Conservation (phyloP, 2,113 vertebrate species). For the Myrmecobius fasciatus region DNA sequence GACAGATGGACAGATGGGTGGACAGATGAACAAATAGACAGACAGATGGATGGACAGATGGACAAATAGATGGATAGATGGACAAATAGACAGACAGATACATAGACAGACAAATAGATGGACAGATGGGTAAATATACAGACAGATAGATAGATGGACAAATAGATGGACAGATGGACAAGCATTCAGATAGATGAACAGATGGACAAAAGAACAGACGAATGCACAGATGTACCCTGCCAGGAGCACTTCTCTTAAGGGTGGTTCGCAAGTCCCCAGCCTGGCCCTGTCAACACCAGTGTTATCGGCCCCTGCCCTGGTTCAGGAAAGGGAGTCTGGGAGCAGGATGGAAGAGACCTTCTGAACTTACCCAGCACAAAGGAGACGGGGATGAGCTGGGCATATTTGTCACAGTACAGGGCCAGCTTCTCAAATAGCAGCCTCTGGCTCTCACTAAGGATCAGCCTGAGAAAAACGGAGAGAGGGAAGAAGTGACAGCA, state of each 20-base stretch:
- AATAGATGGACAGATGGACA: no score
- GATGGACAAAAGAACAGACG: no score
- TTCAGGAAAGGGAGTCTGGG: background rate
- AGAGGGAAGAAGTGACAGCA: background rate
- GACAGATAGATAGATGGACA: no score
- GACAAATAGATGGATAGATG: no score
- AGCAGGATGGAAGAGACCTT: background rate
- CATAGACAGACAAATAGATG: no score
- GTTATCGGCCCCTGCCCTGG: background rate
- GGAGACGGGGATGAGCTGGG: slow-evolving; percentile 95
- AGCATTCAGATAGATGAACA: no score
- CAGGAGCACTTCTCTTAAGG: background rate
- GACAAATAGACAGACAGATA: no score
- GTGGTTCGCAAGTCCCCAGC: background rate
- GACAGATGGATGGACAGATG: no score
- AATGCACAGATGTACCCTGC: no score
- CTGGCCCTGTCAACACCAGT: background rate
- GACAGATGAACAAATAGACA: no score
- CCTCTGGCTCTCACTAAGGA: slow-evolving; percentile 89
- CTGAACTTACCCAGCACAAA: slow-evolving; percentile 94
- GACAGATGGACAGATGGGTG: no score
- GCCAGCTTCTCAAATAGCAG: slow-evolving; percentile 94
- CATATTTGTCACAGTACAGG: slow-evolving; percentile 93
- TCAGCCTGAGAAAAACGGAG: slow-evolving; percentile 83
- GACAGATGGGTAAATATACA: no score